These are phyloP conservation scores for Zaprionus camerounensis DNA, from an alignment of 1,140 invertebrate genomes.

Conservation along the genomic window DNA sequence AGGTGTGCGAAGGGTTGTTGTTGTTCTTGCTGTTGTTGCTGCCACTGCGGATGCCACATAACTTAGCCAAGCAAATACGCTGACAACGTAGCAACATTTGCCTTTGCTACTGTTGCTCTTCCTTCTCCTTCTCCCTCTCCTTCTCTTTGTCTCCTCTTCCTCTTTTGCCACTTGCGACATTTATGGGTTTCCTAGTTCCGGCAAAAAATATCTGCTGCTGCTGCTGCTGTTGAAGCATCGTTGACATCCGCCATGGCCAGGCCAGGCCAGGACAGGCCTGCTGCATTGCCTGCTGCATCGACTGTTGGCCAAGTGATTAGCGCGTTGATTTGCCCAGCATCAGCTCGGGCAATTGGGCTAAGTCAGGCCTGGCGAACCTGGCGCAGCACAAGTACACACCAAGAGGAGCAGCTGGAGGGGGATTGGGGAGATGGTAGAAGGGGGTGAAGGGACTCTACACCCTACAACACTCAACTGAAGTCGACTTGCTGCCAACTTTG, in stretches of 20 bases:
- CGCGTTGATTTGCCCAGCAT: conserved; percentile 75
- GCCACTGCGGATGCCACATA: conserved; percentile 65
- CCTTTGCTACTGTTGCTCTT: conserved; percentile 14
- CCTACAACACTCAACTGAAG: conserved; percentile 20
- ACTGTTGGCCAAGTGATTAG: conserved; percentile 67
- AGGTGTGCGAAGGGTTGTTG: neutral
- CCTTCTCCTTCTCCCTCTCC: neutral
- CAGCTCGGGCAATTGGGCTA: conserved; percentile 8
- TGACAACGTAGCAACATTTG: conserved; percentile 35
- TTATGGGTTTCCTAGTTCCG: conserved; percentile 55
- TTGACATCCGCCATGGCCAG: conserved; percentile 65
- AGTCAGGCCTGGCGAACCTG: conserved; percentile 3
- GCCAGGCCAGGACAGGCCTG: conserved; percentile 33
- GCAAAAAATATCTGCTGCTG: conserved; percentile 18
- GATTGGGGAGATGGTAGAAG: too few relatives aligned
- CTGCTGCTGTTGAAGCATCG: conserved; percentile 24
- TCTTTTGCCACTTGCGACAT: conserved; percentile 19
- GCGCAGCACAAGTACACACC: neutral
- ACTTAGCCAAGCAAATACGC: conserved; percentile 62
- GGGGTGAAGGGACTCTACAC: neutral
- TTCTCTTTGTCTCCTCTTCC: conserved; percentile 22
- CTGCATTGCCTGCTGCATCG: conserved; percentile 53
- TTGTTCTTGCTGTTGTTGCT: neutral
- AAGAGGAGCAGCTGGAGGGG: neutral
- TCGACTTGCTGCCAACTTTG: conserved; percentile 46